Evolutionary conservation across 2,797 vertebrate genomes (phyloP), one percentile per base, ranked within the genome.

Genomic region (Hemitrygon akajei): DNA sequence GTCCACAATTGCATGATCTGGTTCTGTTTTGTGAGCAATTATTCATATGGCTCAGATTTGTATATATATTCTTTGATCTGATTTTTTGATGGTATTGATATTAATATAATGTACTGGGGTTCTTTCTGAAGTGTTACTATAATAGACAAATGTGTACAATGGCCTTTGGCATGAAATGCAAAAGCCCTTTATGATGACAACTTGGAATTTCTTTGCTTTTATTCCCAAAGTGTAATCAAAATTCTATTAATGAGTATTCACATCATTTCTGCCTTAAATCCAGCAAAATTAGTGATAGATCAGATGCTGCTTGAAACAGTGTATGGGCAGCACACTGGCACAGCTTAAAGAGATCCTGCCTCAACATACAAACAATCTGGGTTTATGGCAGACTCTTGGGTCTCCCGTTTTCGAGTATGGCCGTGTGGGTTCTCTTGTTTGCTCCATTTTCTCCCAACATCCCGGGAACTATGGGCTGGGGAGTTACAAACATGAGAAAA

Each of bases 31-130:
- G 66, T 91, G 11, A 71, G 18, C 34, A 91, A 91, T 91, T 91
- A 91, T 91, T 91, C 71, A 10, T 10, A 71, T 91, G 66, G n/a
- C 71, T 91, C 22, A 40, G 71, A 60, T 86, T 86, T 63, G 82
- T 30, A 60, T 56, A 60, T 56, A n/a, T 6, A 60, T 58, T 86
- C 14, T 86, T 86, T 11, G 27, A 86, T 14, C 27, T 63, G 82
- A 5, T 63, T 86, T 37, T 86, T 86, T 84, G 27, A 86, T 60
- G 75, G 75, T 77, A 77, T 30, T 20, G 2, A 77, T 86, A 14
- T 86, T 86, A 86, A 86, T 86, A 10, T 40, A 56, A 84, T 58
- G 25, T 58, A 86, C 60, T 63, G 11, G 56, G 2, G 27, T 30
- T 86, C 27, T 58, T 56, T 30, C 27, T 86, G 82, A 86, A 12